phyloP scores from a whole-genome alignment of 2,888 invertebrate genomes.

The Sussaba pulchella region DNA sequence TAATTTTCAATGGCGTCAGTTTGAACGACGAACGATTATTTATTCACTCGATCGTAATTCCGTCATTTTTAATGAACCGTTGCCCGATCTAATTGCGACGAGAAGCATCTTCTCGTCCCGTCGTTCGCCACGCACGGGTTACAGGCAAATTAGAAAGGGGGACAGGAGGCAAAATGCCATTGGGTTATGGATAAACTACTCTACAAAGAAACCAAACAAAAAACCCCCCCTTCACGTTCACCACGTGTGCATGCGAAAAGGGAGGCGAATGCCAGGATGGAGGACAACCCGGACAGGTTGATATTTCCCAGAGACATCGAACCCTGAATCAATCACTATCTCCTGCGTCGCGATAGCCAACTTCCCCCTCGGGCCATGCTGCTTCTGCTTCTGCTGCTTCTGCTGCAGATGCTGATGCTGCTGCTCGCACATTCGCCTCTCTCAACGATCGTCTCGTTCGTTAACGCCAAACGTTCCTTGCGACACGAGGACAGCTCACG shows the following conservation, averaged over 20 bases:
- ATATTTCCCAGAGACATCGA: slow-evolving; percentile 61
- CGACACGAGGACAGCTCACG: neutral
- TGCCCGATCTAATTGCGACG: slow-evolving; percentile 61
- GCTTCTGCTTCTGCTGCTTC: neutral
- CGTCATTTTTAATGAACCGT: slow-evolving; percentile 59
- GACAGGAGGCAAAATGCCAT: slow-evolving; percentile 48
- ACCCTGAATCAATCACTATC: slow-evolving; percentile 64
- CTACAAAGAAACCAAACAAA: too few species aligned
- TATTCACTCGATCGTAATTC: slow-evolving; percentile 53
- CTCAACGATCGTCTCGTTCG: too few species aligned
- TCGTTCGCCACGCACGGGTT: slow-evolving; percentile 35
- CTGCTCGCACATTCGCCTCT: too few species aligned
- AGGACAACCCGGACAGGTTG: slow-evolving; percentile 48
- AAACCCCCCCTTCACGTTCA: too few species aligned
- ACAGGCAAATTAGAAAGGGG: slow-evolving; percentile 58
- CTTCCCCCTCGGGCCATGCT: slow-evolving; percentile 8
- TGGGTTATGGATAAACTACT: slow-evolving; percentile 22
- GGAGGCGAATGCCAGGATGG: slow-evolving; percentile 7
- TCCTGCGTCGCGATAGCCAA: slow-evolving; percentile 8
- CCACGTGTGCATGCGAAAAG: neutral
- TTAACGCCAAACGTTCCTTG: slow-evolving; percentile 31
- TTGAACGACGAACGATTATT: slow-evolving; percentile 36
- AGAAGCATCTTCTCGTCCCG: slow-evolving; percentile 29
- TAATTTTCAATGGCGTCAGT: neutral
- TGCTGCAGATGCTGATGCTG: too few species aligned